These are phyloP conservation scores for Stegophylla sp. DNA, from an alignment of 2,888 invertebrate species.

Conservation along the genomic window DNA sequence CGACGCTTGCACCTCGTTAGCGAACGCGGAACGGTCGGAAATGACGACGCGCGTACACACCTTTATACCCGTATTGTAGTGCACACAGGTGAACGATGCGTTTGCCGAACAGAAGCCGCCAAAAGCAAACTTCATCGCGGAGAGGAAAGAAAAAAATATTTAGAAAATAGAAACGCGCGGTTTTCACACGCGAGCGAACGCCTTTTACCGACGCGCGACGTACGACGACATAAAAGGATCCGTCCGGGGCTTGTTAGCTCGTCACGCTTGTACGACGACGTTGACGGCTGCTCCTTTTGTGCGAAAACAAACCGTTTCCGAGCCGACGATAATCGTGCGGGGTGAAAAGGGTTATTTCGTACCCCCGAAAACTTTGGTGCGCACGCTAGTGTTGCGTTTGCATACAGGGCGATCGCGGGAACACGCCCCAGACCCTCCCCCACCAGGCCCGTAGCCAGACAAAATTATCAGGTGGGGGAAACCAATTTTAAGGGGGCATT, in stretches of 20 bases:
- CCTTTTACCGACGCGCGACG: not conserved
- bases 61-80: not conserved
- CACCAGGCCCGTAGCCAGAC: no score
- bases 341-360: constrained; percentile 52
- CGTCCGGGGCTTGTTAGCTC: constrained; percentile 51
- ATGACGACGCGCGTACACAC: constrained; percentile 30
- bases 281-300: constrained; percentile 32
- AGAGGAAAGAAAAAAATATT: not conserved
- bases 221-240: constrained; percentile 54
- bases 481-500: no score
- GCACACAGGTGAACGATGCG: no score
- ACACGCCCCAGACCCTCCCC: no score
- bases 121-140: not conserved
- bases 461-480: no score
- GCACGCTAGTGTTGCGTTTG: no score
- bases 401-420: no score
- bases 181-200: constrained; percentile 44
- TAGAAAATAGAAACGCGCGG: not conserved
- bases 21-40: not conserved
- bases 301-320: constrained; percentile 57
- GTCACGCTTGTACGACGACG: no score
- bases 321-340: constrained; percentile 53
- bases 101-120: constrained; percentile 43
- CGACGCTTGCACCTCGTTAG: not conserved
- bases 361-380: constrained; percentile 52